Base-by-base conservation (phyloP, 2,888 invertebrate genomes). In the Corbicula japonica region DNA sequence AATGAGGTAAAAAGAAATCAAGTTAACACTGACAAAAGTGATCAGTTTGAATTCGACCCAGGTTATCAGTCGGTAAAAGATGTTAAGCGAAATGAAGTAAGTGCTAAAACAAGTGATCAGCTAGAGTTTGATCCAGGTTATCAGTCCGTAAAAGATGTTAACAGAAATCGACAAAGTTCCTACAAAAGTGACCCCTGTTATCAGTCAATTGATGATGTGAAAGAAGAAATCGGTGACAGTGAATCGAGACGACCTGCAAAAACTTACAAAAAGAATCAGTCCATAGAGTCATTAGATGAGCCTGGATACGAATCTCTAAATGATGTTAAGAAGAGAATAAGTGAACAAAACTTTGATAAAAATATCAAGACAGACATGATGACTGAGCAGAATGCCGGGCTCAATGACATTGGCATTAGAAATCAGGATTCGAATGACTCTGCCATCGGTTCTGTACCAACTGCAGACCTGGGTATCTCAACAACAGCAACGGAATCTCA, bases 231-330 rank as follows among this genome's bases (percentile, higher is more conserved):
- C 6, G 30, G 2, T 28, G 21, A n/a, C 28, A 62, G 26, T 26
- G 30, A 56, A 44, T 10, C 32, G 0, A 56, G 58, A 23, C 72
- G 63, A 65, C 69, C 72, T 23, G 41, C 58, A 34, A 80, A 80
- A 54, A 80, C 75, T 12, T 80, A 80, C 60, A 71, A 68, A 35
- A 38, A 70, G 15, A 72, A 61, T 28, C 68, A 76, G 46, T 80
- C 80, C n/a, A 80, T 76, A 8, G 80, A 80, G 60, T 80, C 80
- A 28, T 56, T 80, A n/a, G 76, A 80, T 38, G 83, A 83, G 60
- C 83, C 83, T 15, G 83, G 83, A 3, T 83, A 83, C 48, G 83
- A 83, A 38, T 76, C 79, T 30, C 38, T 83, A 6, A 76, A 83
- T 69, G 83, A 79, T 54, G 83, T 83, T 12, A 83, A 83, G 46